Base-by-base conservation (phyloP, 2,113 vertebrate genomes). In the Cathartes aura region DNA sequence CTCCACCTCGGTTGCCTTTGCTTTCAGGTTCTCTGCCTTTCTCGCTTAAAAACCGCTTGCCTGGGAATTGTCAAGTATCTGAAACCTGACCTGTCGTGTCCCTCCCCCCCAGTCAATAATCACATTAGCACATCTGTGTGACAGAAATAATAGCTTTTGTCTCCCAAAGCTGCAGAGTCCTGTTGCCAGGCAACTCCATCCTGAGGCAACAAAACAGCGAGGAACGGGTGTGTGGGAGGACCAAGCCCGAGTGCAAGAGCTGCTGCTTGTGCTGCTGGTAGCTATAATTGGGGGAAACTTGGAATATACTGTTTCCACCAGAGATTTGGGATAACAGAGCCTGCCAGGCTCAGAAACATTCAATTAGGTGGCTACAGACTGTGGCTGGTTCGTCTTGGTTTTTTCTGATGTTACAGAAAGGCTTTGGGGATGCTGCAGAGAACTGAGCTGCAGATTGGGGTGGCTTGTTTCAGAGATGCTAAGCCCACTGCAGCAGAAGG, bases 121-220 rank as follows among this genome's bases (percentile, higher is more conserved):
- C 74, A 89, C 91, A 89, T 98, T 97, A 98, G 94, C 94, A 91
- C 97, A 97, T 98, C 98, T 97, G 96, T 98, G 97, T 97, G 97
- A 98, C 96, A 97, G 97, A 98, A 98, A 97, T 95, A 95, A 97
- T 97, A 89, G 98, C 96, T 96, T 98, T 98, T 98, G 97, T 98
- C 97, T 98, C 93, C 94, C 96, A 96, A 96, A 98, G 98, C 97
- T 97, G 95, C 98, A 75, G 95, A 98, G 96, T 94, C 94, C 79
- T 86, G 98, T 98, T 99, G 98, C 98, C 98, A 98, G 90, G 98
- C 98, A 98, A 99, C 98, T 53, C 79, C 88, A 93, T 96, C 95
- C 95, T 29, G 90, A 98, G 97, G 97, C 97, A 98, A 96, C 96
- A 94, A 48, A 97, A 95, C 96, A 89, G 97, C 67, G 82, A 96